A percentile compares a stretch with the other conserved stretches of the same genome.
phyloP scores from a whole-genome alignment of 2,888 invertebrate genomes.

The Meandrusa payeni region DNA sequence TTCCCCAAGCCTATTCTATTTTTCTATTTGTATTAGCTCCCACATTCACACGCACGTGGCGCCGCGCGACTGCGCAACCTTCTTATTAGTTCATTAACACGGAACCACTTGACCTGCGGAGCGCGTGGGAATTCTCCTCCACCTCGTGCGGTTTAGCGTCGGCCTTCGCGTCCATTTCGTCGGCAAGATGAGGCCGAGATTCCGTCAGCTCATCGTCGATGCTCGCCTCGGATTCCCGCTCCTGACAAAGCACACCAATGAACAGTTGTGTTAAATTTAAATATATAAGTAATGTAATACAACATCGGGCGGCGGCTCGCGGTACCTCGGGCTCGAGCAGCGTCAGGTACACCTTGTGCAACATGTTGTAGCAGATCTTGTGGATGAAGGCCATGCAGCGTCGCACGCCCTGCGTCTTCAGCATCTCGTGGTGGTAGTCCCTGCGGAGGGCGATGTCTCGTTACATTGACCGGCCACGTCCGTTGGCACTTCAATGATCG shows the following conservation, averaged over 20 bases:
- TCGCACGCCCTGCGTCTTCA: slow-evolving; percentile 92
- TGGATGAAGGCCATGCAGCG: slow-evolving; percentile 91
- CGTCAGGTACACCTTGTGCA: slow-evolving; percentile 86
- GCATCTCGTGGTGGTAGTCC: slow-evolving; percentile 91
- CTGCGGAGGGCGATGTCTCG: too few species aligned
- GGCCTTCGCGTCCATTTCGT: slow-evolving; percentile 28
- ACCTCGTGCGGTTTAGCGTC: slow-evolving; percentile 28
- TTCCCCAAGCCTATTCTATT: too few species aligned
- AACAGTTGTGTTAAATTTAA: too few species aligned
- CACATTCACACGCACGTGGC: too few species aligned
- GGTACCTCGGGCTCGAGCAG: slow-evolving; percentile 50
- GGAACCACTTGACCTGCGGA: slow-evolving; percentile 45
- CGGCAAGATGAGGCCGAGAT: background rate
- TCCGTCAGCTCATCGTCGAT: slow-evolving; percentile 11
- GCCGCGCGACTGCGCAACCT: too few species aligned
- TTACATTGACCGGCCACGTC: too few species aligned
- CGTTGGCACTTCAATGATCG: too few species aligned
- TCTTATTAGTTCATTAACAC: too few species aligned
- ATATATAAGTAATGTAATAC: too few species aligned
- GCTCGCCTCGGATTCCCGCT: background rate
- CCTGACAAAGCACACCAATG: too few species aligned
- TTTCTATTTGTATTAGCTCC: too few species aligned
- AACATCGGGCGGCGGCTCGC: too few species aligned
- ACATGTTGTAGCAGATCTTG: slow-evolving; percentile 84
- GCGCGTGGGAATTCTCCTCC: slow-evolving; percentile 37